These are phyloP conservation scores for Drosophila mojavensis DNA, from an alignment of 1,140 invertebrate genomes.

Conservation along the genomic window DNA sequence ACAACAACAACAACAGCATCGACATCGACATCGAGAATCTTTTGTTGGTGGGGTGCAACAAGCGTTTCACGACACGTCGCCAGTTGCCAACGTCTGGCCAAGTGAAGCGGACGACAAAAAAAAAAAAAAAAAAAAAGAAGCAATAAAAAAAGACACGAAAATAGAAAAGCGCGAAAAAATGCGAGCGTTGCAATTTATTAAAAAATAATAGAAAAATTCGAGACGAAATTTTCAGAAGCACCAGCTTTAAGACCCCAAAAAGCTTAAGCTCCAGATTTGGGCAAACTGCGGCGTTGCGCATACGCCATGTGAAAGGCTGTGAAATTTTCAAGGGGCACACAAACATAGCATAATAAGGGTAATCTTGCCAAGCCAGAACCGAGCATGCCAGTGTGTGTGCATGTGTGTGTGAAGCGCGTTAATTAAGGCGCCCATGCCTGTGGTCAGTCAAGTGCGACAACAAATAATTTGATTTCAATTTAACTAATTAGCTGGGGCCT, in stretches of 20 bases:
- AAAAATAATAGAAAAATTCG: conserved; percentile 63
- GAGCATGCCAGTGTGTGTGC: conserved; percentile 19
- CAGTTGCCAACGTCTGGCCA: conserved; percentile 70
- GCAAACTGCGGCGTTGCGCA: conserved; percentile 10
- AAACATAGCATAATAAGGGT: conserved; percentile 50
- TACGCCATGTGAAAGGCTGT: conserved; percentile 30
- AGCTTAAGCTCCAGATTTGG: conserved; percentile 6
- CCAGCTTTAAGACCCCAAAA: conserved; percentile 10
- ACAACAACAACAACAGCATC: conserved; percentile 18
- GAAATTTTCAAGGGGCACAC: not conserved
- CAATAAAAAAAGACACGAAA: conserved; percentile 37
- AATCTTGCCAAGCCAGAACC: conserved; percentile 31
- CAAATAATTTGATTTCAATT: conserved; percentile 84
- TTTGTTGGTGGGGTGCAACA: conserved; percentile 58
- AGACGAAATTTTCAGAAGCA: conserved; percentile 12
- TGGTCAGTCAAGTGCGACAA: conserved; percentile 83
- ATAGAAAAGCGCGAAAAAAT: conserved; percentile 65
- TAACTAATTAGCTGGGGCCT: conserved; percentile 80
- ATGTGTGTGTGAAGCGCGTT: conserved; percentile 60
- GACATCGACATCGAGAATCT: conserved; percentile 19
- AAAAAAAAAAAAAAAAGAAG: conserved; percentile 43
- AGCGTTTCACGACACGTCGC: conserved; percentile 64
- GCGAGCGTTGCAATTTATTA: conserved; percentile 63
- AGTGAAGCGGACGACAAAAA: conserved; percentile 63
- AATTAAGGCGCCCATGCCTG: conserved; percentile 80